Evolutionary conservation across 2,113 vertebrate genomes (phyloP).

Genomic region (Lutjanus erythropterus): DNA sequence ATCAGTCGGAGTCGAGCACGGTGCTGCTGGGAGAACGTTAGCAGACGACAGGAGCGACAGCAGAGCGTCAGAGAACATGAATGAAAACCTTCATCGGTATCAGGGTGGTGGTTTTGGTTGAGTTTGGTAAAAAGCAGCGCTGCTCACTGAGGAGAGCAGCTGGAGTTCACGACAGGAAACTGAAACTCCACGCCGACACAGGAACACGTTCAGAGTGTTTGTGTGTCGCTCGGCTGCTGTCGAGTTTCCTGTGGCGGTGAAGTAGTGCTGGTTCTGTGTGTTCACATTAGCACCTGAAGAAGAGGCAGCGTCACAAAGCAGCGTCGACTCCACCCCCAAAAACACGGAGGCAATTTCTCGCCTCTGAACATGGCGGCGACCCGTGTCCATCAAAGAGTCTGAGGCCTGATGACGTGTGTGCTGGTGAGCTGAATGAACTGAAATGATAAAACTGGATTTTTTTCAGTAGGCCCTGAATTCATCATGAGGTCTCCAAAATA

Average conservation of each 20-base stretch:
- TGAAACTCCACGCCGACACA: background rate
- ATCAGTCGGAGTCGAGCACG: background rate
- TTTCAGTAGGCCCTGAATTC: background rate
- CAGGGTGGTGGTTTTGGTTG: background rate
- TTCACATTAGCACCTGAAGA: constrained; percentile 43
- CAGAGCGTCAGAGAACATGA: background rate
- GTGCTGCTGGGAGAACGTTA: background rate
- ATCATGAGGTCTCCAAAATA: background rate
- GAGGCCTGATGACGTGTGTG: background rate
- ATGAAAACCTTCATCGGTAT: background rate
- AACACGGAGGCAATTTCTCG: too few relatives aligned
- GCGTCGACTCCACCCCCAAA: background rate
- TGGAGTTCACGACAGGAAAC: background rate
- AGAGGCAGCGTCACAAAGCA: constrained; percentile 19
- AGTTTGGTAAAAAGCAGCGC: background rate
- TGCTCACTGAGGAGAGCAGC: background rate
- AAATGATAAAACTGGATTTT: background rate
- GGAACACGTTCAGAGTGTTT: background rate
- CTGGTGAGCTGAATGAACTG: background rate
- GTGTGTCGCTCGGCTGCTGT: background rate
- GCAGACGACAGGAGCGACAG: background rate
- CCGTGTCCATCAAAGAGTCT: too few relatives aligned
- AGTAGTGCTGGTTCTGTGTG: constrained; percentile 1
- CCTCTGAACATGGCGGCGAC: too few relatives aligned
- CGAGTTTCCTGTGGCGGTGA: background rate